phyloP scores from a whole-genome alignment of 2,888 invertebrate species.

The Epistrophella euchroma region DNA sequence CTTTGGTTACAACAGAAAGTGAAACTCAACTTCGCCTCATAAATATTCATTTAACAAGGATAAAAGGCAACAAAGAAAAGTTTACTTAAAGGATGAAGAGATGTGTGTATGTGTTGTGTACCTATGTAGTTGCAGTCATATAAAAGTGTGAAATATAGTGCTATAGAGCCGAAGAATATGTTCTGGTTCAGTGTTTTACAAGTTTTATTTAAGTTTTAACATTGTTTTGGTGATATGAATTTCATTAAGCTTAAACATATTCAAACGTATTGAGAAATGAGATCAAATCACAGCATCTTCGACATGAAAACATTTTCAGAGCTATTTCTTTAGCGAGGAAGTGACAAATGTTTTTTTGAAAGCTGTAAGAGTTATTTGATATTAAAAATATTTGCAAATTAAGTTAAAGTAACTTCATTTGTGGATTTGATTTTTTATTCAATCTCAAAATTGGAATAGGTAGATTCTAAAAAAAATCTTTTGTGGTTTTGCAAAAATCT shows the following conservation, averaged over 20 bases:
- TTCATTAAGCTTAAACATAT: slow-evolving; percentile 4
- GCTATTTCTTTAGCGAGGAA: too few relatives aligned
- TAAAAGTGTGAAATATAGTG: slow-evolving; percentile 11
- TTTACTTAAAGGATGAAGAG: slow-evolving; percentile 1
- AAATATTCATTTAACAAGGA: slow-evolving; percentile 53
- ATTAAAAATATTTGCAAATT: too few relatives aligned
- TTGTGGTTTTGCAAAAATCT: too few relatives aligned
- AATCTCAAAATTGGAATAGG: too few relatives aligned
- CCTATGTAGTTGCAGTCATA: background rate
- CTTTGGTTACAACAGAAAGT: slow-evolving; percentile 57
- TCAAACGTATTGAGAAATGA: too few relatives aligned
- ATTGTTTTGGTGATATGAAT: slow-evolving; percentile 5
- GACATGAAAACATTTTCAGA: too few relatives aligned
- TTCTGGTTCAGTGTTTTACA: background rate
- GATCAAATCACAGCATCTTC: too few relatives aligned
- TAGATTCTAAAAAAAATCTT: too few relatives aligned
- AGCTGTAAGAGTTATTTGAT: too few relatives aligned
- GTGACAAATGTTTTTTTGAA: too few relatives aligned
- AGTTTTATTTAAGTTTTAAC: background rate
- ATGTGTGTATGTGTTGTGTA: background rate
- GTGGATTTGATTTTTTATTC: too few relatives aligned
- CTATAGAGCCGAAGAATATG: background rate
- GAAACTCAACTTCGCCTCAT: slow-evolving; percentile 45
- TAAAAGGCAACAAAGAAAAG: slow-evolving; percentile 24
- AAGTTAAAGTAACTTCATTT: too few relatives aligned